Evolutionary conservation across 2,888 invertebrate genomes (phyloP), one percentile per base, ranked within the genome.

Genomic region (Rotaria macrura): DNA sequence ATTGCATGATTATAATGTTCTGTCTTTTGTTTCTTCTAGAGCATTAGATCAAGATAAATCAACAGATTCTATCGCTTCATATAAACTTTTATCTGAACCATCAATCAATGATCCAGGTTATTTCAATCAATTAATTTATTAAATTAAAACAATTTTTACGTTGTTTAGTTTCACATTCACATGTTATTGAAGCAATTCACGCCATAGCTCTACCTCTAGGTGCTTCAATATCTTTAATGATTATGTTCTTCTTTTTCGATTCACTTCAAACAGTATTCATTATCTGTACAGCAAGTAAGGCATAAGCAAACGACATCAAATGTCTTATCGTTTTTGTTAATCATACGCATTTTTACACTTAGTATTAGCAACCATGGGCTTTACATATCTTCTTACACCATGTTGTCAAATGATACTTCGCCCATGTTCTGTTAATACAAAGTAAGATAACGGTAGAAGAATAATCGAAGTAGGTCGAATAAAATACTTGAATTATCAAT

Each of bases 181-280:
- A 97, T 91, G 97, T 97, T 0, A 92, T 97, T 90, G 96, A 97
- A 92, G 96, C 96, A 87, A 95, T 97, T 94, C 97, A 97, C 92
- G 97, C 97, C 89, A 93, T 97, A 89, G 96, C 97, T 92, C 93
- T 97, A 91, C 97, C 97, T 87, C 88, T 91, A 87, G 96, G 96
- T 89, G 97, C 97, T 89, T 97, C 97, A 87, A 94, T 96, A 89
- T 97, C 97, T 87, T 93, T 97, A 88, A 94, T 97, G 87, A 94
- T 97, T 89, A 97, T 97, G 97, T 97, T 97, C 92, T 96, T 97
- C 93, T 97, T 97, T 92, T 97, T 97, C 90, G 97, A 97, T 92
- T 97, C 97, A 86, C 96, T 97, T 95, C 97, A 97, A 92, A 95
- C 92, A 95, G 90, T 92, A 10, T 92, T 92, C 88, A 93, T 93